Conservation (phyloP, 2,797 vertebrate species). For the Lepus oiostolus region DNA sequence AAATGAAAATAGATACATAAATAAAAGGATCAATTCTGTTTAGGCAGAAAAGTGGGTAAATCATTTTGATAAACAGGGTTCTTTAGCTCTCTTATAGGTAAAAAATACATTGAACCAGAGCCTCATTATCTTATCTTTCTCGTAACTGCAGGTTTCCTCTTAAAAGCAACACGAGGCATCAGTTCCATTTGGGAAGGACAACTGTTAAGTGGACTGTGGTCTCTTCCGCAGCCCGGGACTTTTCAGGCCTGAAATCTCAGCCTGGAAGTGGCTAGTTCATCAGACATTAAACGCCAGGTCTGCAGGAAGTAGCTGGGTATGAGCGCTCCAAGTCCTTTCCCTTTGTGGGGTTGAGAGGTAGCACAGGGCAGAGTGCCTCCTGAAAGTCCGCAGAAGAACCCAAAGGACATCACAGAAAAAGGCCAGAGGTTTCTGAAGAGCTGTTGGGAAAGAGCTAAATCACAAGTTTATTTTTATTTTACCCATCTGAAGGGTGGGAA, state of each 20-base stretch:
- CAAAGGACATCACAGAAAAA: background rate
- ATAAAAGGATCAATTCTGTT: background rate
- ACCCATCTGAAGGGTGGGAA: background rate
- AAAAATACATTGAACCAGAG: background rate
- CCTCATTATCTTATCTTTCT: background rate
- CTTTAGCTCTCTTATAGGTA: conserved; percentile 22
- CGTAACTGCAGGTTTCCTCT: background rate
- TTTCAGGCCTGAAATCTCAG: conserved; percentile 38
- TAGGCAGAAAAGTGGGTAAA: background rate
- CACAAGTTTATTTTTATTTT: conserved; percentile 15
- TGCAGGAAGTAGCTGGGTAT: background rate
- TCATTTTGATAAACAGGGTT: background rate
- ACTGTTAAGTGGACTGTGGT: conserved; percentile 20
- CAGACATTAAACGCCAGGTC: background rate
- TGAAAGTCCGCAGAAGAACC: background rate
- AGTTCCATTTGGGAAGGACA: background rate
- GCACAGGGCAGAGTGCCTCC: background rate
- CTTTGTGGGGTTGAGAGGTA: background rate
- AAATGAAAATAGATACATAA: too few species aligned
- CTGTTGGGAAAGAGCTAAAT: background rate
- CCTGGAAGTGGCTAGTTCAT: conserved; percentile 4
- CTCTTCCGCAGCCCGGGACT: conserved; percentile 54
- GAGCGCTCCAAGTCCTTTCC: background rate
- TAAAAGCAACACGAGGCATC: background rate
- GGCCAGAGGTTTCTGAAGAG: background rate